Evolutionary conservation across 1,140 invertebrate genomes (phyloP).

Genomic region (Chymomyza costata): DNA sequence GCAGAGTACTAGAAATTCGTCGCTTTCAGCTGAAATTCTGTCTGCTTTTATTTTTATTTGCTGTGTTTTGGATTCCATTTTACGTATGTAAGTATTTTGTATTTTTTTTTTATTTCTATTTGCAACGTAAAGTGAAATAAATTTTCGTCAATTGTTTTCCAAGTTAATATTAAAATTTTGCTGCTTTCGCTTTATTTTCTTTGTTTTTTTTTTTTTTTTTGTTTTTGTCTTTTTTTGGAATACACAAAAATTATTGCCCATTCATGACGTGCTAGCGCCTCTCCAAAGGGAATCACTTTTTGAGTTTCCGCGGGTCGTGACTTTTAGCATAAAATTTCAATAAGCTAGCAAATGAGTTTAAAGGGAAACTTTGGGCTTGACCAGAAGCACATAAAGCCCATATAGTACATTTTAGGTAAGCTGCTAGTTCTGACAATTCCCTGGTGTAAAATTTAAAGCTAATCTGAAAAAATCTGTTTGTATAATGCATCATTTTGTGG

Average conservation of each 20-base stretch:
- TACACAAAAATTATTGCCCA: conserved; percentile 65
- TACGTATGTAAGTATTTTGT: too few relatives aligned
- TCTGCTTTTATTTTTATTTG: too few relatives aligned
- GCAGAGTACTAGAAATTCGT: too few relatives aligned
- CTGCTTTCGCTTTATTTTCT: too few relatives aligned
- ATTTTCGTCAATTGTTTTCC: conserved; percentile 63
- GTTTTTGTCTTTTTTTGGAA: conserved; percentile 17
- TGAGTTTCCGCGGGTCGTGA: conserved; percentile 9
- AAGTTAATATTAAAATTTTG: conserved; percentile 57
- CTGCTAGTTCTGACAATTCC: conserved; percentile 16
- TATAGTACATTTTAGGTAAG: neutral
- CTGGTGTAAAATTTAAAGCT: conserved; percentile 32
- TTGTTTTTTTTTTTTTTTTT: neutral
- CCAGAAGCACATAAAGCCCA: conserved; percentile 41
- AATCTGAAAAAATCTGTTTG: conserved; percentile 19
- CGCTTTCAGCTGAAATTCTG: too few relatives aligned
- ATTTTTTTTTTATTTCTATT: conserved; percentile 53
- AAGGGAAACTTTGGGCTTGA: conserved; percentile 32
- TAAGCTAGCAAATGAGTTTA: conserved; percentile 52
- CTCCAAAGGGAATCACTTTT: too few relatives aligned
- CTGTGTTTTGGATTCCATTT: too few relatives aligned
- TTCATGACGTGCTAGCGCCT: conserved; percentile 52
- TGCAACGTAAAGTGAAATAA: conserved; percentile 66
- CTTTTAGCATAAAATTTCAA: conserved; percentile 63
- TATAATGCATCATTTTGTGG: conserved; percentile 69